These are phyloP conservation scores for Heliothis virescens DNA, from an alignment of 1,140 invertebrate species.

Conservation along the genomic window DNA sequence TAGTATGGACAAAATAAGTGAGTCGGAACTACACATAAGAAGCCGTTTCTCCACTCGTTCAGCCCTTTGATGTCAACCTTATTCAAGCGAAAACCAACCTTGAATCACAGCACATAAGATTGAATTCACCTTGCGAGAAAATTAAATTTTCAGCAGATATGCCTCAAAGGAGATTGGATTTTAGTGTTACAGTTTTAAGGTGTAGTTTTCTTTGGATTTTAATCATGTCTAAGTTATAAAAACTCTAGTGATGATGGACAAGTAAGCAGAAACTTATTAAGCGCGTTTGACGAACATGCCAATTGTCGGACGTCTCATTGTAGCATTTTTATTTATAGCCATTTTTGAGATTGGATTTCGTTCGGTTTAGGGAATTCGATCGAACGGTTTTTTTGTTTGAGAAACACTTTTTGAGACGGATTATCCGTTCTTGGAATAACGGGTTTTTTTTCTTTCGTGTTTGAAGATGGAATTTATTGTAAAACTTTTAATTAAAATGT, in stretches of 20 bases:
- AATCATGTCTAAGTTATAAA: slow-evolving; percentile 58
- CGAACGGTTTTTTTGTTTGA: slow-evolving; percentile 12
- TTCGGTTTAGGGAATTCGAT: slow-evolving; percentile 53
- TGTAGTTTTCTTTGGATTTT: slow-evolving; percentile 41
- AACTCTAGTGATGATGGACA: slow-evolving; percentile 72
- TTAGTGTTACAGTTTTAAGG: not conserved
- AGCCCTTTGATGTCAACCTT: slow-evolving; percentile 59
- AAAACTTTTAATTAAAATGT: not conserved
- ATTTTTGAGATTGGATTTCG: slow-evolving; percentile 49
- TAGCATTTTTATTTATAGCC: slow-evolving; percentile 58
- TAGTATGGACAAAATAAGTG: slow-evolving; percentile 83
- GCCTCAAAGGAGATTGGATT: slow-evolving; percentile 17
- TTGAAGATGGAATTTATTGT: not conserved
- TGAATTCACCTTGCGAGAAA: slow-evolving; percentile 19
- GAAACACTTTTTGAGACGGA: slow-evolving; percentile 14
- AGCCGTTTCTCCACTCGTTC: slow-evolving; percentile 62
- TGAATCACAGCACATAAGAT: slow-evolving; percentile 17
- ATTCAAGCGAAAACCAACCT: slow-evolving; percentile 51
- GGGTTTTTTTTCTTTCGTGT: slow-evolving; percentile 1
- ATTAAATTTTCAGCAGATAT: not conserved
- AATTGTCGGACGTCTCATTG: slow-evolving; percentile 71
- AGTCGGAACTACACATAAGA: slow-evolving; percentile 76
- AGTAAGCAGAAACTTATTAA: slow-evolving; percentile 80
- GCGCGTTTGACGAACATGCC: slow-evolving; percentile 76
- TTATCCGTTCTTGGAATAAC: slow-evolving; percentile 23